Base-by-base conservation (phyloP, 2,888 invertebrate genomes). In the Caenorhabditis angaria region DNA sequence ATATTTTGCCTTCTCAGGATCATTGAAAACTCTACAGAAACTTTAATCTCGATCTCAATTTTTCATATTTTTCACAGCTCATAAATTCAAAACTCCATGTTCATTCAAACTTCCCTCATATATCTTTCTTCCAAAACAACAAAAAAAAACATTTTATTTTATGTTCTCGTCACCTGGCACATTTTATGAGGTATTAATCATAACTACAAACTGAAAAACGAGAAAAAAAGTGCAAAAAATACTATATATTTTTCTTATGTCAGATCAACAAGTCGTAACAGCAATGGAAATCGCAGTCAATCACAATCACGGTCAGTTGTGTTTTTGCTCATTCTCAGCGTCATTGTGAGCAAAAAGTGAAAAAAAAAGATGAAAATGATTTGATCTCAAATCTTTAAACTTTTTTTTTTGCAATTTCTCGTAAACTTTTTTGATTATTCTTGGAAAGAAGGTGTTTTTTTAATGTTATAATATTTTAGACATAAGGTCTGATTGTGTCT, bases 271-370 rank as follows among this genome's bases (percentile, higher is more conserved):
- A 70, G 70, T 58, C 65, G 70, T 32, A 65, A 70, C 61, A 57
- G 65, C n/a, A n/a, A n/a, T 65, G 65, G 65, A 65, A 65, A 53
- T 70, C 64, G 64, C 69, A 70, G 55, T 70, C 69, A 70, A 70
- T 61, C 69, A 65, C 64, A 70, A 65, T 65, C 65, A 56, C 70
- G 70, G 70, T 70, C 61, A 70, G 70, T 70, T 70, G 70, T 70
- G 70, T 58, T 70, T 48, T 70, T 14, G 8, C 8, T 10, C 35
- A 35, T 35, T 35, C 35, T 10, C 6, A 6, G 14, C 35, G 14
- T 6, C 6, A 10, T 35, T 35, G 6, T 35, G 6, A 10, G 8
- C 35, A 35, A 14, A 35, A 35, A 35, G 8, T n/a, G n/a, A 35
- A 25, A n/a, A 55, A 22, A 10, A 24, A 51, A 20, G 25, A 55